These are phyloP conservation scores for Drosophila cyrtoloma DNA, from an alignment of 2,888 invertebrate genomes.

Conservation along the genomic window DNA sequence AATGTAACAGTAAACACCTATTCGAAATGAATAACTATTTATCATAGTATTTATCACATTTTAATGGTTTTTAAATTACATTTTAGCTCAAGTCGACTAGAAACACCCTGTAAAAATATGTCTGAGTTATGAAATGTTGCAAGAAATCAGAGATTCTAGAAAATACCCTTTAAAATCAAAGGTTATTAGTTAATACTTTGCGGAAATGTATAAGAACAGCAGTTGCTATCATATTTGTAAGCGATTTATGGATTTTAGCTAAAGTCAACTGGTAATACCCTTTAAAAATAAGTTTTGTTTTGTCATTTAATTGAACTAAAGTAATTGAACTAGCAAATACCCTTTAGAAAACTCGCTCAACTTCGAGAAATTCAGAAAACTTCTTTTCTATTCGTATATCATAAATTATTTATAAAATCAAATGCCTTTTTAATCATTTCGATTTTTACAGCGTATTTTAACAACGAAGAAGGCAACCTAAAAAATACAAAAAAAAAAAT, in stretches of 20 bases:
- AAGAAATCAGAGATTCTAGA: background rate
- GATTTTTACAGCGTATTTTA: conserved; percentile 37
- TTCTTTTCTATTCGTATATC: no score
- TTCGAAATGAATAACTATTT: fast-evolving
- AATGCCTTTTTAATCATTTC: background rate
- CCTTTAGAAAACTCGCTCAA: background rate
- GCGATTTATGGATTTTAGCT: background rate
- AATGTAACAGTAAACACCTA: no score
- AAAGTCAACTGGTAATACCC: background rate
- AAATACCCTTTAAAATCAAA: background rate
- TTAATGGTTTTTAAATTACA: fast-evolving
- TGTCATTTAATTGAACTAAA: no score
- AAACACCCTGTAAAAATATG: background rate
- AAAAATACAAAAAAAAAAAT: background rate
- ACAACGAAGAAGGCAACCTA: background rate
- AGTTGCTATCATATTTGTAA: background rate
- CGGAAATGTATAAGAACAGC: background rate
- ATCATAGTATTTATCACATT: background rate
- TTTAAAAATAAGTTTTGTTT: background rate
- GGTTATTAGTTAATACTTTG: no score
- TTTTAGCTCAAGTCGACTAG: background rate
- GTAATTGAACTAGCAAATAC: background rate
- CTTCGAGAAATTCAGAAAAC: no score
- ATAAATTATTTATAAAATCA: background rate
- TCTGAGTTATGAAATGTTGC: background rate